Evolutionary conservation across 2,888 invertebrate species (phyloP), one percentile per base, ranked within the genome.

Genomic region (Protula sp.): DNA sequence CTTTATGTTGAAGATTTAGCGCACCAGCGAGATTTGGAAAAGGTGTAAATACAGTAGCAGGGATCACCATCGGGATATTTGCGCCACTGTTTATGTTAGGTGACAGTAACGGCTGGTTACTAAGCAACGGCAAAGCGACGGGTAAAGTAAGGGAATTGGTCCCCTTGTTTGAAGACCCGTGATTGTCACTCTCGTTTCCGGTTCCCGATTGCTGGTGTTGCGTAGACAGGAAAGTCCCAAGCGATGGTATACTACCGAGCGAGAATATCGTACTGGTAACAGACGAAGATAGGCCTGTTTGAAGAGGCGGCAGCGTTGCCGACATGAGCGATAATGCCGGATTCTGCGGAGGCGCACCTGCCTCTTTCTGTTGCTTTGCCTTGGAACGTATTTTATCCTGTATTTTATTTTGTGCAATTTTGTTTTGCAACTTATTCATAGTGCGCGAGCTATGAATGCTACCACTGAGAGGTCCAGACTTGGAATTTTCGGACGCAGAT

Each of bases 391-490:
- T 9, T 61, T 81, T 81, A 65, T 80, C 80, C 62, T 80, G 76
- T 28, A 81, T 77, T 67, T 75, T 78, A 64, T 80, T 81, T 65
- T 80, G 79, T 61, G 80, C 80, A 64, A 81, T 80, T 71, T 79
- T 80, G 38, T 77, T 78, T 66, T 81, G 80, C 52, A 81, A 67
- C 59, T 77, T 74, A 64, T 80, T 80, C 76, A 81, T 76, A 31
- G 79, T 80, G 55, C 79, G 70, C n/a, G 80, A 79, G 62, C 72
- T 75, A 30, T 72, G 70, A 63, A 70, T 71, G 24, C 9, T 38
- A 28, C 19, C 9, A 38, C 9, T 14, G 38, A 9, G 9, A 14
- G 38, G 38, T 9, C 9, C 9, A 14, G 38, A 9, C 19, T 38
- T 38, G 38, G 38, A 38, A 22, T 5, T 19, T 50, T n/a, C 4